Conservation (phyloP, 2,113 vertebrate species). For the Embiotoca jacksoni region DNA sequence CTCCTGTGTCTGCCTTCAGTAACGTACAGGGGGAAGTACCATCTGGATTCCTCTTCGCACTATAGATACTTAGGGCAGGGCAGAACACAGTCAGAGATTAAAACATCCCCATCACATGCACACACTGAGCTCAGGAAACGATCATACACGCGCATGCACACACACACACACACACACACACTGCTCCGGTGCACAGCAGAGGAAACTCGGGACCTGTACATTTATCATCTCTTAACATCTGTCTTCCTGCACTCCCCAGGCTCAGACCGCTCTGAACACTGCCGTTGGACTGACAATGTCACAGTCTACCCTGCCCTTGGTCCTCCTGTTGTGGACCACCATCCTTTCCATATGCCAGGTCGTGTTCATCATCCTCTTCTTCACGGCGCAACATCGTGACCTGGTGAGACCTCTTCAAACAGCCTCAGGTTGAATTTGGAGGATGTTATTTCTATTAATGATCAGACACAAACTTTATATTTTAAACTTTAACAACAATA, state of each 20-base stretch:
- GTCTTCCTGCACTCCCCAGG: conserved; percentile 49
- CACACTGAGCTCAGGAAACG: conserved; percentile 73
- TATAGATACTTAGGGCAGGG: conserved; percentile 22
- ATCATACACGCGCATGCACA: conserved; percentile 7
- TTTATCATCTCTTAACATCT: conserved; percentile 37
- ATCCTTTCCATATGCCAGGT: conserved; percentile 69
- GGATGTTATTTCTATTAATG: not conserved
- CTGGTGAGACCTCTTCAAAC: conserved; percentile 66
- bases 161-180: conserved; percentile 30
- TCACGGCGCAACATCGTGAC: conserved; percentile 47
- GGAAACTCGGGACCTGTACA: conserved; percentile 63
- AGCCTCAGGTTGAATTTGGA: not conserved
- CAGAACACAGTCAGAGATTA: conserved; percentile 37
- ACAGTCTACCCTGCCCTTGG: conserved; percentile 41
- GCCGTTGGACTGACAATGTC: conserved; percentile 53
- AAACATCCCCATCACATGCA: conserved; percentile 45
- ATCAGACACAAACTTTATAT: not conserved
- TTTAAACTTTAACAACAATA: not conserved
- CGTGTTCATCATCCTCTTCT: conserved; percentile 57
- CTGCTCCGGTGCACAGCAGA: conserved; percentile 58
- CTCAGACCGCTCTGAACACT: conserved; percentile 33
- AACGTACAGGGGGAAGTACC: conserved; percentile 76
- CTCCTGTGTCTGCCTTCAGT: conserved; percentile 23
- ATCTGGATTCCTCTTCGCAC: conserved; percentile 42
- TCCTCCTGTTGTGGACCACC: conserved; percentile 75